A percentile compares a stretch with the other conserved stretches of the same genome.
phyloP scores from a whole-genome alignment of 64 coral and sea anemone species.

The Catalaphyllia jardinei region DNA sequence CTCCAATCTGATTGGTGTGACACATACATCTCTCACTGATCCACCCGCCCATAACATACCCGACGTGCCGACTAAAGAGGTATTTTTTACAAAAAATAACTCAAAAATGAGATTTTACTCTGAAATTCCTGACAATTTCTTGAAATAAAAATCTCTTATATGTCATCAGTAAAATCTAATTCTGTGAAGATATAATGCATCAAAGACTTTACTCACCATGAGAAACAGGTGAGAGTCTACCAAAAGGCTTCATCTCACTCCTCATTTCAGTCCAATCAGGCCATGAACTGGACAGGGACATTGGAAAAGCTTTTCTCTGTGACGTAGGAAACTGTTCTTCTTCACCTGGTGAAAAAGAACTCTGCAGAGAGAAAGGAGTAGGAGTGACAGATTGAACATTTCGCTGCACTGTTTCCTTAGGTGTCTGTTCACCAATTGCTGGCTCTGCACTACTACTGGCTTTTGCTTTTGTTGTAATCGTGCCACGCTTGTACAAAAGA shows the following conservation, averaged over 20 bases:
- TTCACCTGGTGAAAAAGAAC: slow-evolving; percentile 49
- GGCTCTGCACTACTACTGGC: slow-evolving; percentile 74
- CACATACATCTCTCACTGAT: too few species aligned
- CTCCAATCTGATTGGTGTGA: too few species aligned
- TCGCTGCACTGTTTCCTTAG: slow-evolving; percentile 62
- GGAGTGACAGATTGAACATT: slow-evolving; percentile 80
- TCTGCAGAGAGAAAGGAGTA: slow-evolving; percentile 50
- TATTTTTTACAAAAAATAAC: too few species aligned
- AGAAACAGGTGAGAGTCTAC: slow-evolving; percentile 82
- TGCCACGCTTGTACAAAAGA: slow-evolving; percentile 85
- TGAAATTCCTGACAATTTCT: too few species aligned
- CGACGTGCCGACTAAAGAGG: too few species aligned
- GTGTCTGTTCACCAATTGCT: slow-evolving; percentile 56
- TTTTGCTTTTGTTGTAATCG: slow-evolving; percentile 79
- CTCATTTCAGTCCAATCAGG: slow-evolving; percentile 84
- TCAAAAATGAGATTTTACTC: too few species aligned
- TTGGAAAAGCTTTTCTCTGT: slow-evolving; percentile 65
- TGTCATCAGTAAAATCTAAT: too few species aligned
- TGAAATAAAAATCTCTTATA: too few species aligned
- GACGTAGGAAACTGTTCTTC: slow-evolving; percentile 60
- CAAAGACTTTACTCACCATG: slow-evolving; percentile 52
- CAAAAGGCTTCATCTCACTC: slow-evolving; percentile 71
- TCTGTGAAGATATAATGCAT: too few species aligned
- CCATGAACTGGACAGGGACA: slow-evolving; percentile 80
- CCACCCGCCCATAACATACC: too few species aligned